Base-by-base conservation (phyloP, 2,797 vertebrate genomes). In the Pterois miles region DNA sequence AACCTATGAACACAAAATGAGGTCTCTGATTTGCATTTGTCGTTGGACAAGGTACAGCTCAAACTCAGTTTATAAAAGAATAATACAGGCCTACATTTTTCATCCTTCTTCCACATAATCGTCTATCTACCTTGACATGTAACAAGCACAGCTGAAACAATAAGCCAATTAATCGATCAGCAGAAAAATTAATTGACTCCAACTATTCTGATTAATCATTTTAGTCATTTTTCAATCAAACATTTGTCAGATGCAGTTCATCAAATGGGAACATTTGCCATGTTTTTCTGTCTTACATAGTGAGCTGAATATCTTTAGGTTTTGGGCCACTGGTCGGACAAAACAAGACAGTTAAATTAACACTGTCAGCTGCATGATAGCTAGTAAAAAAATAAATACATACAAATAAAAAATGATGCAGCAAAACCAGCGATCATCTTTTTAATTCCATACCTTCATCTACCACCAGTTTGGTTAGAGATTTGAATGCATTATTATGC, bases 21-120 rank as follows among this genome's bases (percentile, higher is more conserved):
- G 54, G 22, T 46, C 27, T 76, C 71, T 76, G 60, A 81, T 84
- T 74, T 67, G 67, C 23, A 23, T 77, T 65, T 74, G 57, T 69
- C 54, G 40, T 31, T 59, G 36, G 11, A 77, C 48, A 46, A 33
- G 34, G 43, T 53, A 54, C 14, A 70, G 52, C 77, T 70, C 33
- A 54, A 65, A 67, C 36, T 43, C 27, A 46, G 65, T 25, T 63
- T 25, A 77, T 50, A 9, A 80, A 52, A 65, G 14, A 66, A 8
- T 50, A 48, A 48, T n/a, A n/a, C 0, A 48, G 40, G 16, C 40
- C 40, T 43, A 0, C 6, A 43, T 43, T 18, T 43, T 43, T 43
- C 46, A n/a, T n/a, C 20, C 46, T 48, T 68, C 16, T 13, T 68
- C 8, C 13, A 36, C 33, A 8, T 4, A 63, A 27, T 1, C 13